phyloP scores from a whole-genome alignment of 1,140 invertebrate genomes.

The Calliphora vicina region DNA sequence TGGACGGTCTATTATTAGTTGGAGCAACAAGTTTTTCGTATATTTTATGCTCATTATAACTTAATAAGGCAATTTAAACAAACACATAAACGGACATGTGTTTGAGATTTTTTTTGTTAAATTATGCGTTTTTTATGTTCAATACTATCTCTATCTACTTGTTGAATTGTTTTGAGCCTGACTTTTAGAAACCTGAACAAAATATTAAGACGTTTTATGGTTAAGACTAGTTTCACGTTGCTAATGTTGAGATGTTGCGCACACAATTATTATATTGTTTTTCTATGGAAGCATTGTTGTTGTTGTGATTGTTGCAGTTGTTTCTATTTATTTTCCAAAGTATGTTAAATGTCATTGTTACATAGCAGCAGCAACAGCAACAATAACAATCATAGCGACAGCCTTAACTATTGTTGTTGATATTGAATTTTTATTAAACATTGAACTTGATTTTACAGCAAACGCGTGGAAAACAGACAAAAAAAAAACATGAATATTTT shows the following conservation, averaged over 20 bases:
- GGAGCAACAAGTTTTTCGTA: neutral
- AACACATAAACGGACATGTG: neutral
- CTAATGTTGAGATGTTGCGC: neutral
- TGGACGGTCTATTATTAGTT: neutral
- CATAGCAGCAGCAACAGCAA: neutral
- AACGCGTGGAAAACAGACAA: neutral
- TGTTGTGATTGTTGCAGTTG: neutral
- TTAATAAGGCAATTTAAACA: slow-evolving; percentile 20
- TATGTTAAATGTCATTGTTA: slow-evolving; percentile 33
- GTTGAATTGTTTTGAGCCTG: neutral
- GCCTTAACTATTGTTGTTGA: neutral
- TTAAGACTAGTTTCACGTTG: neutral
- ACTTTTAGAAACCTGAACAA: neutral
- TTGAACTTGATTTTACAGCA: slow-evolving; percentile 14
- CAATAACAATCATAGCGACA: neutral
- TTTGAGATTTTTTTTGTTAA: neutral
- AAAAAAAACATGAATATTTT: neutral
- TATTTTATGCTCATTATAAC: slow-evolving; percentile 26
- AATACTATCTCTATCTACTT: neutral
- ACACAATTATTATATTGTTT: neutral
- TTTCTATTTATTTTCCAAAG: neutral
- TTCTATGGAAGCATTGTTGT: neutral
- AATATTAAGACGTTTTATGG: neutral
- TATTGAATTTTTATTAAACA: slow-evolving; percentile 11
- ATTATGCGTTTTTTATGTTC: slow-evolving; percentile 1